Evolutionary conservation across 2,113 vertebrate genomes (phyloP), one percentile per base, ranked within the genome.

Genomic region (Zosterops borbonicus): DNA sequence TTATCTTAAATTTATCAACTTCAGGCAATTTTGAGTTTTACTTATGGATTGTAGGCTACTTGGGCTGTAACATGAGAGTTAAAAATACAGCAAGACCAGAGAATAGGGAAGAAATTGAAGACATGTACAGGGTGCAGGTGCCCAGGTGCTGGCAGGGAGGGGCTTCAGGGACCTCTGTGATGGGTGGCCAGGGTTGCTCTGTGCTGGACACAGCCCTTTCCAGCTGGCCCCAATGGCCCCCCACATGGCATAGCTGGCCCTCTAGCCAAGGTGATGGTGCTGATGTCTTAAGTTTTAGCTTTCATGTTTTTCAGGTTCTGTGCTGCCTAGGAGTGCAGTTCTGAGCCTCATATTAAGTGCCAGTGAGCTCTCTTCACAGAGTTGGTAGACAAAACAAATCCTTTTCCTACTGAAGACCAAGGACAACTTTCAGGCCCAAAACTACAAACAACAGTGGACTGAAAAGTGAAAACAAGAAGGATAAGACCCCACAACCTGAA

Each of bases 211-310:
- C 53, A 16, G 65, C 27, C 8, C 9, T 7, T 29, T 50, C 87
- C 70, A 67, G 18, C 8, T 0, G 0, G 14, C 3, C 44, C 18
- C 62, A 80, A 1, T 5, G 3, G 7, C 21, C 55, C 27, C 74
- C 16, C 0, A 0, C 29, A n/a, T 2, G 47, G 59, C 49, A 58
- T 3, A 2, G n/a, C 22, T 10, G 5, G 28, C 18, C 6, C 53
- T 2, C 1, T 1, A 37, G 33, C 33, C 63, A 18, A 23, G 27
- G 3, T 49, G 42, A 13, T 33, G 15, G 9, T 3, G 23, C 12
- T 49, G 47, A 49, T 49, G 23, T 12, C 47, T 49, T 49, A 11
- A 47, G 22, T 47, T 49, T 24, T 49, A 24, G 12, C 47, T 49
- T 49, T 49, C 47, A 49, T 49, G 47, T 24, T 24, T 49, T 49